Percentiles rank a stretch among this genome's conserved stretches.
These are phyloP conservation scores for Steromphala cineraria DNA, from an alignment of 2,888 invertebrate species.

Conservation along the genomic window DNA sequence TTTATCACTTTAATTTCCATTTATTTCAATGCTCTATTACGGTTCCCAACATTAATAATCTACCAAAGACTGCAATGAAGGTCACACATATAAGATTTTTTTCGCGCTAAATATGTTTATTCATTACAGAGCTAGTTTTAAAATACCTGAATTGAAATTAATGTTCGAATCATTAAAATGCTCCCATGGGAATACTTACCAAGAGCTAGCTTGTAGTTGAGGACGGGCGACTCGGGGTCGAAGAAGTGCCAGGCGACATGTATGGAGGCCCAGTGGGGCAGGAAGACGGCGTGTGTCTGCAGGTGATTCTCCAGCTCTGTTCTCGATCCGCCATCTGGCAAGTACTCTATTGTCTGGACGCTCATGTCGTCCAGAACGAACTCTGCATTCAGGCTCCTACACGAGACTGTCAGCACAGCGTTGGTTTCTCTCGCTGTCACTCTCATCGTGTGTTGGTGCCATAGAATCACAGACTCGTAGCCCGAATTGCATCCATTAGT, in stretches of 20 bases:
- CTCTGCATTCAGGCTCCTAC: neutral
- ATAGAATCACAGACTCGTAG: conserved; percentile 26
- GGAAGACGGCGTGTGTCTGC: conserved; percentile 6
- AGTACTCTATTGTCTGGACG: conserved; percentile 19
- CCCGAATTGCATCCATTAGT: conserved; percentile 25
- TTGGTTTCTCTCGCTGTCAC: neutral
- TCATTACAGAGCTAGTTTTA: no score
- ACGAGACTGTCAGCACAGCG: neutral
- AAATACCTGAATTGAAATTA: no score
- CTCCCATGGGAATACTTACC: neutral
- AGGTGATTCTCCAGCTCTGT: neutral
- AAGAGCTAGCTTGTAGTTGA: conserved; percentile 33
- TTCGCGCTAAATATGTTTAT: no score
- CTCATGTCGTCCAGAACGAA: conserved; percentile 23
- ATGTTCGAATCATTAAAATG: no score
- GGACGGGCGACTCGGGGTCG: conserved; percentile 25
- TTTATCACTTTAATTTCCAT: no score
- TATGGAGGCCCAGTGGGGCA: conserved; percentile 32
- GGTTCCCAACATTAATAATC: no score
- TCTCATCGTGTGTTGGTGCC: conserved; percentile 24
- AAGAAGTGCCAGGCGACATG: conserved; percentile 32
- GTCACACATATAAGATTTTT: no score
- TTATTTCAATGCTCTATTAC: no score
- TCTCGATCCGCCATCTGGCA: neutral
- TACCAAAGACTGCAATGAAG: no score